Evolutionary conservation across 35 echinoderm and acorn worm species (phyloP).

Genomic region (Patiria miniata): DNA sequence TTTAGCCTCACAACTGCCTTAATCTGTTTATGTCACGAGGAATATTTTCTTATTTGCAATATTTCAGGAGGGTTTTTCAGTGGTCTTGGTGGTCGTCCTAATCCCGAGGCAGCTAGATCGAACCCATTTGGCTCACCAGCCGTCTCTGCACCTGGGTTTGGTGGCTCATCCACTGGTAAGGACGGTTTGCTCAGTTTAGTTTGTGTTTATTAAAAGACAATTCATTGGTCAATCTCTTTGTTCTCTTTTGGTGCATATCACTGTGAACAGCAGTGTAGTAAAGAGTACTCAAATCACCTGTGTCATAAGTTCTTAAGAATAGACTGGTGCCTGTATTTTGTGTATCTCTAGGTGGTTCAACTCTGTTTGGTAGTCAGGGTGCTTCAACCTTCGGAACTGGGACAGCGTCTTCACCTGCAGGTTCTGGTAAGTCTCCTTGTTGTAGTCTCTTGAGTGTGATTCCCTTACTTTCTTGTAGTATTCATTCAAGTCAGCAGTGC

Average conservation of each 20-base stretch:
- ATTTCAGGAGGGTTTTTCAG: conserved; percentile 61
- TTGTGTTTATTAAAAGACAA: neutral
- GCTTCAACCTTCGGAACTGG: conserved; percentile 47
- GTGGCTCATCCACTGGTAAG: conserved; percentile 20
- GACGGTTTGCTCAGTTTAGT: neutral
- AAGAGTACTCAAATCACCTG: too few relatives aligned
- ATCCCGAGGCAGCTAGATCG: conserved; percentile 82
- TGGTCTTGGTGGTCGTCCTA: conserved; percentile 89
- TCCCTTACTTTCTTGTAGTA: too few relatives aligned
- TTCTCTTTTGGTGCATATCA: too few relatives aligned
- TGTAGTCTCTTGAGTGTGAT: too few relatives aligned
- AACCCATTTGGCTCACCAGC: conserved; percentile 80
- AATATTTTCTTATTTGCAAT: neutral
- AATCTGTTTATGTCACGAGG: too few relatives aligned
- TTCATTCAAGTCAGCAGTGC: neutral
- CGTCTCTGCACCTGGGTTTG: neutral
- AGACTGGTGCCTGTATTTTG: neutral
- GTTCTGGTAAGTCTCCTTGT: neutral
- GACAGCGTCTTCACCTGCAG: neutral
- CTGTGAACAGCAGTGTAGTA: too few relatives aligned
- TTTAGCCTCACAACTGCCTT: too few relatives aligned
- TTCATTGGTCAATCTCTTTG: too few relatives aligned
- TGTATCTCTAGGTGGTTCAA: neutral
- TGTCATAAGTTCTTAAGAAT: too few relatives aligned
- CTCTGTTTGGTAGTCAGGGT: conserved; percentile 41